Evolutionary conservation across 2,113 vertebrate genomes (phyloP).

Genomic region (Peromyscus californicus): DNA sequence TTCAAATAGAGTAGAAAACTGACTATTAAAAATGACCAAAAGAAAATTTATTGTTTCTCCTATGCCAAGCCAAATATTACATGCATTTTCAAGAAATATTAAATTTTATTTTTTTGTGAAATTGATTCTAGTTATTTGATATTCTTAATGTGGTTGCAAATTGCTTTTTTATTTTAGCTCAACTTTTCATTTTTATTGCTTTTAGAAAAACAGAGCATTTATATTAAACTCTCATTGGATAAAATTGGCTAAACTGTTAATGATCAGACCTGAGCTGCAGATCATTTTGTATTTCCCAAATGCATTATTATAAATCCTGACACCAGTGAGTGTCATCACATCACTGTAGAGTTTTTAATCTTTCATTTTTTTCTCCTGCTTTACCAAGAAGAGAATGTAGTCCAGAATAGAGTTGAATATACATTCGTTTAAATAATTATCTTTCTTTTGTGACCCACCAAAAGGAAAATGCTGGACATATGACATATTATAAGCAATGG

Average conservation of each 20-base stretch:
- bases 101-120: neutral
- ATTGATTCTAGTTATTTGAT: neutral
- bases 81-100: conserved; percentile 15
- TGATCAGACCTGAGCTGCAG: neutral
- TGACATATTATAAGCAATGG: neutral
- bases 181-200: neutral
- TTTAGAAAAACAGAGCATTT: neutral
- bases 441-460: neutral
- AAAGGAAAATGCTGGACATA: neutral
- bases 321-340: neutral
- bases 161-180: neutral
- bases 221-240: neutral
- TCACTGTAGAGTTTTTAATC: neutral
- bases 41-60: neutral
- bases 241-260: neutral
- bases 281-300: neutral
- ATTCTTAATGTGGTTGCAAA: neutral
- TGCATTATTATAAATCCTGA: neutral
- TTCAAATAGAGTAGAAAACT: neutral
- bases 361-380: neutral
- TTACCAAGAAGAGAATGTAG: neutral
- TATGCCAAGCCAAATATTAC: neutral
- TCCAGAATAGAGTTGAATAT: too few relatives aligned
- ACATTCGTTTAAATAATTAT: neutral
- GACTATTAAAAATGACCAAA: neutral